Conservation (phyloP, 2,888 invertebrate species). For the Plutella xylostella region DNA sequence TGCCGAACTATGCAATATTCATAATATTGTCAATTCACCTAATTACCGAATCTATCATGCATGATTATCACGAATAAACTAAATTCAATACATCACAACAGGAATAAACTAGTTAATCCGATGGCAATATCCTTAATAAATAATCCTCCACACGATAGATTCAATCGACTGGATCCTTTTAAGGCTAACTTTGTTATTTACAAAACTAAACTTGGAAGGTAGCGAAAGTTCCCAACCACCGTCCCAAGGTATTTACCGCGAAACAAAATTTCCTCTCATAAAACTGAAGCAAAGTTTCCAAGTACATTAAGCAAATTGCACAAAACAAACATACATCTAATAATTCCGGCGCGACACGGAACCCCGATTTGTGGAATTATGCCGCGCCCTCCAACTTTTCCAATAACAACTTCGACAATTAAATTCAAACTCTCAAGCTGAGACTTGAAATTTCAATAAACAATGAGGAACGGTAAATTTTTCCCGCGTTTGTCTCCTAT, state of each 20-base stretch:
- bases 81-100: too few species aligned
- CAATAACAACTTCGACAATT: slow-evolving; percentile 66
- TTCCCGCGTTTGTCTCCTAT: slow-evolving; percentile 17
- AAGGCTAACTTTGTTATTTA: not conserved
- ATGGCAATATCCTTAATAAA: too few species aligned
- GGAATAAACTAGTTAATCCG: too few species aligned
- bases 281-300: slow-evolving; percentile 7
- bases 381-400: slow-evolving; percentile 60
- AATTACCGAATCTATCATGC: too few species aligned
- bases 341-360: slow-evolving; percentile 45
- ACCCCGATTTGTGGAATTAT: slow-evolving; percentile 44
- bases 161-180: not conserved
- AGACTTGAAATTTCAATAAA: slow-evolving; percentile 58
- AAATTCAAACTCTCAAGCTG: slow-evolving; percentile 49
- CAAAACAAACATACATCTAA: slow-evolving; percentile 59
- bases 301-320: slow-evolving; percentile 54
- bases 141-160: not conserved
- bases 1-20: too few species aligned
- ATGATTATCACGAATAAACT: too few species aligned
- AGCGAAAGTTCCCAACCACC: not conserved
- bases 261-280: not conserved
- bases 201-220: slow-evolving; percentile 1
- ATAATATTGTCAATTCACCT: too few species aligned
- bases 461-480: slow-evolving; percentile 35
- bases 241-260: not conserved